Evolutionary conservation across 2,888 invertebrate species (phyloP).

Genomic region (Cyclophora punctaria): DNA sequence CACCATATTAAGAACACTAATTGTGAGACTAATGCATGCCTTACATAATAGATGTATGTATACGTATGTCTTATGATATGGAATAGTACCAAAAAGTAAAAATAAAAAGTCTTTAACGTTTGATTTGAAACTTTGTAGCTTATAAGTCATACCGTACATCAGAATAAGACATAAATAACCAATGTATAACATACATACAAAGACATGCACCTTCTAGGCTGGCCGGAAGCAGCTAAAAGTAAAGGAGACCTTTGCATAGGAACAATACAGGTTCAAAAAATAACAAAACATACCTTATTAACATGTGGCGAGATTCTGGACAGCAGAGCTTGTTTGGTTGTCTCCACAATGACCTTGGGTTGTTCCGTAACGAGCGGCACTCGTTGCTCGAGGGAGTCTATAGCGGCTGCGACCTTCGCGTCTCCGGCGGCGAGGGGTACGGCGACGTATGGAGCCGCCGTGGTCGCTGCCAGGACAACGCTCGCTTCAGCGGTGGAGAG

Average conservation of each 20-base stretch:
- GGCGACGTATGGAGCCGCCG: constrained; percentile 77
- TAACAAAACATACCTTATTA: constrained; percentile 51
- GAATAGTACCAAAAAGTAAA: too few relatives aligned
- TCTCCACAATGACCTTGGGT: constrained; percentile 75
- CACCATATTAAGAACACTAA: too few relatives aligned
- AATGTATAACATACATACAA: too few relatives aligned
- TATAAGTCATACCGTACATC: too few relatives aligned
- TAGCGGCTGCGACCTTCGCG: constrained; percentile 78
- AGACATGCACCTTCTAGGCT: too few relatives aligned
- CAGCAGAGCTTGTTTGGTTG: constrained; percentile 75
- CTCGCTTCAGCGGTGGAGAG: constrained; percentile 80
- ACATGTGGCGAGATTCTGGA: constrained; percentile 73
- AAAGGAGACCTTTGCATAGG: not conserved
- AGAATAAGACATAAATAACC: too few relatives aligned
- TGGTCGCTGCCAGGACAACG: constrained; percentile 76
- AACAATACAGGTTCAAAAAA: not conserved
- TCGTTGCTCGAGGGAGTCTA: constrained; percentile 78
- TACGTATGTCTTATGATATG: too few relatives aligned
- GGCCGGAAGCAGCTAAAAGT: too few relatives aligned
- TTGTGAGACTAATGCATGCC: too few relatives aligned
- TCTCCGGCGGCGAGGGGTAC: constrained; percentile 72
- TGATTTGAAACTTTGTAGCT: too few relatives aligned
- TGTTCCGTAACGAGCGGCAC: constrained; percentile 80
- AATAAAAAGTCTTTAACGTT: too few relatives aligned
- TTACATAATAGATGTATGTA: too few relatives aligned